Evolutionary conservation across 2,797 vertebrate genomes (phyloP), one percentile per base, ranked within the genome.

Genomic region (Parauchenoglanis punctatus): DNA sequence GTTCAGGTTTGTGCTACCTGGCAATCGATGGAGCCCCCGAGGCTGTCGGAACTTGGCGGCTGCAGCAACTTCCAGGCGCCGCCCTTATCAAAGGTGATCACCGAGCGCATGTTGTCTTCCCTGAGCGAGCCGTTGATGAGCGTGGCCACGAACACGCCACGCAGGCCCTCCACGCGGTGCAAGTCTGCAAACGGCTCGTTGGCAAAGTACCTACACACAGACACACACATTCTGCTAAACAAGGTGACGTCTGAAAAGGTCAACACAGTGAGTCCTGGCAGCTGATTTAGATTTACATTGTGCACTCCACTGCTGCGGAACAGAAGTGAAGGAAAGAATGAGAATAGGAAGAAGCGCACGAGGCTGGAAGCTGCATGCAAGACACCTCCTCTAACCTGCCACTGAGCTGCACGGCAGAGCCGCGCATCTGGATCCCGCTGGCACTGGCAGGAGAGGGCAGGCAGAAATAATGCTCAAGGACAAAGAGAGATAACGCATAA

Each of bases 71-170:
- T 97, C 99, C 99, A 99, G 7, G 98, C 98, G 31, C 99, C 98
- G 0, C 99, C 98, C 92, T 99, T 99, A 94, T 99, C 99, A 5
- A 99, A 99, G 44, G 98, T 99, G 94, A 99, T 98, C 94, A 99
- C 97, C 0, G 98, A 99, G 10, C 96, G 95, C 98, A 99, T 99
- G 94, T 99, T 99, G 94, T 99, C 97, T 90, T 99, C 98, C 13
- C 93, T 97, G 92, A 97, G 95, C 0, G 97, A 97, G 87, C 98
- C 98, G 0, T 98, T 98, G 88, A 98, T 94, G 86, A 98, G 95
- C 0, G 98, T 99, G 91, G 98, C 97, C 0, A 99, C 97, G 93
- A 97, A 99, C 75, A 99, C 97, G 0, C 98, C 99, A 5, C 96
- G 95, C 83, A 99, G 94, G 0, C 98, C 99, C 67, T 99, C 98